Evolutionary conservation across 2,113 vertebrate species (phyloP).

Genomic region (Ageneiosus marmoratus): DNA sequence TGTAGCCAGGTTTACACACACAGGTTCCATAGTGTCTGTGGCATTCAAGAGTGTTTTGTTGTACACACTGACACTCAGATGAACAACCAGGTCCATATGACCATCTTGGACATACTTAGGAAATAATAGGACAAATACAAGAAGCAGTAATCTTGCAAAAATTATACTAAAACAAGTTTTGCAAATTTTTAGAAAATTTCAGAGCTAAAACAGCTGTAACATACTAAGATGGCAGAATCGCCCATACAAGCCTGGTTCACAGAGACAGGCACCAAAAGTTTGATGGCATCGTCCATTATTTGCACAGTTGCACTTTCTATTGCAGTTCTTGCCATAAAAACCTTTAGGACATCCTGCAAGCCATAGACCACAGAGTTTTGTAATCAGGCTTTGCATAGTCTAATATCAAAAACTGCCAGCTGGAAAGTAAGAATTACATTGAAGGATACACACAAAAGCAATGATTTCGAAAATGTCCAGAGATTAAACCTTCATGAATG

Average conservation of each 20-base stretch:
- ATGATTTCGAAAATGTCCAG: neutral
- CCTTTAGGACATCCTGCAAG: constrained; percentile 91
- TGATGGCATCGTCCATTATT: constrained; percentile 91
- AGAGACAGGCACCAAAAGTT: constrained; percentile 89
- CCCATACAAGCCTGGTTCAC: constrained; percentile 89
- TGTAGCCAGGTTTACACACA: constrained; percentile 83
- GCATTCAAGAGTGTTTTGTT: constrained; percentile 77
- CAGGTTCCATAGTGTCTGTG: constrained; percentile 83
- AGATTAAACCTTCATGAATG: neutral
- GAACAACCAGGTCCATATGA: constrained; percentile 87
- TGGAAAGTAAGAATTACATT: neutral
- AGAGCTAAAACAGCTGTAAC: constrained; percentile 41
- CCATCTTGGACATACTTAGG: constrained; percentile 87
- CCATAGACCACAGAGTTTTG: neutral
- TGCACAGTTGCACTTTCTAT: constrained; percentile 92
- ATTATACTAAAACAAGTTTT: neutral
- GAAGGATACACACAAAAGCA: neutral
- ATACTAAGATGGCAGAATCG: constrained; percentile 91
- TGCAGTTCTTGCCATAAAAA: constrained; percentile 89
- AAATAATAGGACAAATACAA: neutral
- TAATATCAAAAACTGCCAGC: neutral
- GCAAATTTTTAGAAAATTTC: neutral
- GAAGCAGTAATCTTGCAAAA: neutral
- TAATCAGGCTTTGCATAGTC: neutral
- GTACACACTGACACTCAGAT: constrained; percentile 82